These are phyloP conservation scores for Sylvilagus floridanus DNA, from an alignment of 2,797 vertebrate genomes.

Conservation along the genomic window DNA sequence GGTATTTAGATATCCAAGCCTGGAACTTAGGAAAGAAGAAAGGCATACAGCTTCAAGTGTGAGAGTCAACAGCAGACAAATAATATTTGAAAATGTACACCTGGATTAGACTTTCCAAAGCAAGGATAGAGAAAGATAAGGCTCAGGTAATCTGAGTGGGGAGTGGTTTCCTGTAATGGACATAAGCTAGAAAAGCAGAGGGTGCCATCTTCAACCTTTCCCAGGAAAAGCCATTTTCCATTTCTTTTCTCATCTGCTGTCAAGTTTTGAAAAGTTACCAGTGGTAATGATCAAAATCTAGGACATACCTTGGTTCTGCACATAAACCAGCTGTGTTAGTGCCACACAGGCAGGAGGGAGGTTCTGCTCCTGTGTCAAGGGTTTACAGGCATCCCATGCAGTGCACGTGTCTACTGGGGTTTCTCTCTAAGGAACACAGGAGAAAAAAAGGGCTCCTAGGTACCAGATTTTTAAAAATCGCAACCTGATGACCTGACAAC, in stretches of 20 bases:
- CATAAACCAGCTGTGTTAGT: not conserved
- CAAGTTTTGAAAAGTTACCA: not conserved
- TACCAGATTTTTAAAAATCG: not conserved
- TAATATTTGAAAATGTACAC: not conserved
- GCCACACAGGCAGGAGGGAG: accelerated
- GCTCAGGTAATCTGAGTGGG: not conserved
- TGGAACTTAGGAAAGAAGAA: not conserved
- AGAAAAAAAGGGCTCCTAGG: not conserved
- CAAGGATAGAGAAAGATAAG: not conserved
- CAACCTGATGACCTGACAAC: not conserved
- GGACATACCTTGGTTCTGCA: not conserved
- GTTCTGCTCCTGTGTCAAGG: not conserved
- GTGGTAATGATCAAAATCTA: not conserved
- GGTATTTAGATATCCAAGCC: not conserved
- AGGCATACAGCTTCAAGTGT: not conserved
- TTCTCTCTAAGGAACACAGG: not conserved
- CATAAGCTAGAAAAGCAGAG: not conserved
- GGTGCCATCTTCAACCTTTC: not conserved
- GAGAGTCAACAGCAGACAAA: not conserved
- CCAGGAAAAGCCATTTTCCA: not conserved
- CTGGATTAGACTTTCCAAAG: not conserved
- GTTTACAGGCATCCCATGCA: not conserved
- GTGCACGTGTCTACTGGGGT: not conserved
- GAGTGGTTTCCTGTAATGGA: not conserved
- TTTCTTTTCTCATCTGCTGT: not conserved